Evolutionary conservation across 2,888 invertebrate species (phyloP).

Genomic region (Protophormia terraenovae): DNA sequence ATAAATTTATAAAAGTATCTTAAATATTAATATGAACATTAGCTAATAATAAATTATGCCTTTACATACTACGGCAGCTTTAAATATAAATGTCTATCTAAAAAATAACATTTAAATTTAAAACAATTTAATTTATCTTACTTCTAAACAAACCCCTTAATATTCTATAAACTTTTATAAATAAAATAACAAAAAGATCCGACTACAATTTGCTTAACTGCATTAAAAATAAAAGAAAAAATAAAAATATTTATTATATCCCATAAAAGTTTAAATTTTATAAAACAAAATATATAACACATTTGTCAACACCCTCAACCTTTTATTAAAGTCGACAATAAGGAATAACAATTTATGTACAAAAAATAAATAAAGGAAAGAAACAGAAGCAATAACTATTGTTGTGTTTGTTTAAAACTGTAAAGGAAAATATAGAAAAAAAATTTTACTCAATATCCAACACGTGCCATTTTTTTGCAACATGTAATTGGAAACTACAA

Average conservation of each 20-base stretch:
- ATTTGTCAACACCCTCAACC: constrained; percentile 42
- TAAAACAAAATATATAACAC: constrained; percentile 26
- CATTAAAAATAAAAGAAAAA: constrained; percentile 23
- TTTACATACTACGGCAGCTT: too few species aligned
- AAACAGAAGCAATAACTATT: not conserved
- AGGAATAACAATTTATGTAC: constrained; percentile 43
- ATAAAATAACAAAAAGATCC: constrained; percentile 8
- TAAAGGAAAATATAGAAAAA: not conserved
- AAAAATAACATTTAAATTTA: too few species aligned
- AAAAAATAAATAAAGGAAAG: not conserved
- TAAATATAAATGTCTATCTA: too few species aligned
- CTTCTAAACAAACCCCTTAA: too few species aligned
- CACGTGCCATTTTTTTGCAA: constrained; percentile 29
- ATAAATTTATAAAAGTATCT: too few species aligned
- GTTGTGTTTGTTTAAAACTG: too few species aligned
- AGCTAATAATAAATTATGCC: too few species aligned
- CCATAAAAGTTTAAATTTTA: constrained; percentile 34
- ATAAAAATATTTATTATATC: constrained; percentile 28
- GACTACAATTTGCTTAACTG: constrained; percentile 16
- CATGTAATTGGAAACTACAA: constrained; percentile 4
- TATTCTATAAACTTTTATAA: too few species aligned
- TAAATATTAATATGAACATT: too few species aligned
- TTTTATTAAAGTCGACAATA: constrained; percentile 19
- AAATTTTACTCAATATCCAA: constrained; percentile 29
- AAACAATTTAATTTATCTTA: too few species aligned